A percentile compares a stretch with the other conserved stretches of the same genome.
Conservation (phyloP, 2,888 invertebrate genomes). For the Ecdyonurus torrentis region DNA sequence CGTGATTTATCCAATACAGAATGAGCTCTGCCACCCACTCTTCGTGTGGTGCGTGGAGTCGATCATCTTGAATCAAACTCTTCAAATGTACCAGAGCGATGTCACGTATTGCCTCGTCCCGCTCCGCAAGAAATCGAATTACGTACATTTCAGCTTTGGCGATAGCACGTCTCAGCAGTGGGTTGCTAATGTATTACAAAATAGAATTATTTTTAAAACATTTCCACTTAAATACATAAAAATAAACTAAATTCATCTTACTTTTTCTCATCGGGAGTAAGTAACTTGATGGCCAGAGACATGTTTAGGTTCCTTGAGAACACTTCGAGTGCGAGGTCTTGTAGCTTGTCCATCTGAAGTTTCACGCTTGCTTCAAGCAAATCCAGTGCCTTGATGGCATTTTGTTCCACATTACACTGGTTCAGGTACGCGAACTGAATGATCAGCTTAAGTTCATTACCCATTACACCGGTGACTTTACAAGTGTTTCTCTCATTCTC, state of each 20-base stretch:
- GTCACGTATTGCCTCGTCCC: not conserved
- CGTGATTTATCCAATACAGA: not conserved
- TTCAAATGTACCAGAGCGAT: not conserved
- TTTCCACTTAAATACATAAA: too few relatives aligned
- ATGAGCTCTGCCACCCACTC: not conserved
- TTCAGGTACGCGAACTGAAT: not conserved
- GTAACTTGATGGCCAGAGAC: not conserved
- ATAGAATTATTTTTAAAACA: too few relatives aligned
- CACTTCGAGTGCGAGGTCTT: not conserved
- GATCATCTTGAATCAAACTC: not conserved
- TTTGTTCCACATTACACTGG: not conserved
- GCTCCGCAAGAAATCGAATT: not conserved
- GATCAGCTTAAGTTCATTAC: not conserved
- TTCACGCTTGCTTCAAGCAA: not conserved
- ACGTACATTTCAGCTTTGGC: not conserved
- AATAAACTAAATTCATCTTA: too few relatives aligned
- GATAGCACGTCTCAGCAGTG: not conserved
- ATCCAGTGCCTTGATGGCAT: not conserved
- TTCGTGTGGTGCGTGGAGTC: not conserved
- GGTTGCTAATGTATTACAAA: not conserved
- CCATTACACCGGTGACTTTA: not conserved
- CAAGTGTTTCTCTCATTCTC: not conserved
- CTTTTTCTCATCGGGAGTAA: too few relatives aligned
- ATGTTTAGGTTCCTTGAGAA: not conserved
- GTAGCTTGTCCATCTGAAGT: not conserved